These are phyloP conservation scores for Fulmarus glacialis DNA, from an alignment of 2,113 vertebrate species.

Conservation along the genomic window DNA sequence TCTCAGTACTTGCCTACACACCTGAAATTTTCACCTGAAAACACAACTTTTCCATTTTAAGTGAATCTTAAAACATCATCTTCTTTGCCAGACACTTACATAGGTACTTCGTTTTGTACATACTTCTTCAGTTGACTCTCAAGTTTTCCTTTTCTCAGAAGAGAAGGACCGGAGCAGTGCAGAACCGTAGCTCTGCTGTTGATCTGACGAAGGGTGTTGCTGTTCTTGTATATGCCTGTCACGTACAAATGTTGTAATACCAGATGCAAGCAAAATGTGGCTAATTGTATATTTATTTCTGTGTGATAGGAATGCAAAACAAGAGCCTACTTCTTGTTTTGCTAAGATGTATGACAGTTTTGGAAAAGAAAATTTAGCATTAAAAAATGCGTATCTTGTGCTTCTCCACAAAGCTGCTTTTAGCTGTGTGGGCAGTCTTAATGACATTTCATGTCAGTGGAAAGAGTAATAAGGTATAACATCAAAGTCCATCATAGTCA, in stretches of 20 bases:
- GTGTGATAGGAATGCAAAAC: not conserved
- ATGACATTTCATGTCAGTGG: not conserved
- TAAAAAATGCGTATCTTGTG: rapidly evolving
- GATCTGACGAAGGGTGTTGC: not conserved
- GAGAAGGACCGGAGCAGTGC: rapidly evolving
- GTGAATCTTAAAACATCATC: not conserved
- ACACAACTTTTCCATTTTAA: not conserved
- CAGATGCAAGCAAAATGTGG: not conserved
- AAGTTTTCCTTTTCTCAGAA: too few species aligned
- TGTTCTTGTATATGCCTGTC: not conserved
- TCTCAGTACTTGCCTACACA: rapidly evolving
- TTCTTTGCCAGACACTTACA: not conserved
- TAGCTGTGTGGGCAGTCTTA: not conserved
- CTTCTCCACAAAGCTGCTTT: not conserved
- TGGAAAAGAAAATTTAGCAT: not conserved
- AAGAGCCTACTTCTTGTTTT: not conserved
- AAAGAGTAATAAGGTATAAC: not conserved
- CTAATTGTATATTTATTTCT: not conserved
- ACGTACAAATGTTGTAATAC: rapidly evolving
- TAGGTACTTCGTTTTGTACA: too few species aligned
- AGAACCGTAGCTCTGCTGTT: not conserved
- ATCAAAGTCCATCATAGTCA: not conserved
- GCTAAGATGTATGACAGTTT: not conserved
- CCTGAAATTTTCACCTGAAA: not conserved
- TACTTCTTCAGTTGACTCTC: not conserved